phyloP scores from a whole-genome alignment of 2,797 vertebrate species.

The Pseudochaenichthys georgianus region DNA sequence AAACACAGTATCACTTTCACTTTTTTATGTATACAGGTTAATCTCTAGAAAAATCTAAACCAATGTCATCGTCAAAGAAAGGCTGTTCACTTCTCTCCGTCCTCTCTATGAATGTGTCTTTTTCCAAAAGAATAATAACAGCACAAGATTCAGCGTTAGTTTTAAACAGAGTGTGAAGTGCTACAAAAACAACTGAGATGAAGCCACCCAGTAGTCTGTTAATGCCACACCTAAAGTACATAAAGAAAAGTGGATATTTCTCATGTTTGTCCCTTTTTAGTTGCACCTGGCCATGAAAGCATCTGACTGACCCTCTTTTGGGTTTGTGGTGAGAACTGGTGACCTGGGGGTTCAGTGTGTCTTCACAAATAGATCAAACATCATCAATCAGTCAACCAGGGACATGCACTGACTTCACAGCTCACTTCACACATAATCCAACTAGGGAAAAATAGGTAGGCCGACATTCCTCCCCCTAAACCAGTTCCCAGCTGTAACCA shows the following conservation, averaged over 20 bases:
- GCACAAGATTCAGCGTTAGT: conserved; percentile 61
- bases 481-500: conserved; percentile 30
- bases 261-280: conserved; percentile 2
- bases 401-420: conserved; percentile 60
- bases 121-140: conserved; percentile 45
- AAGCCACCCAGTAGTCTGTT: conserved; percentile 39
- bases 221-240: conserved; percentile 23
- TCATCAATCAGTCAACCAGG: conserved; percentile 44
- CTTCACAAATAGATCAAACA: conserved; percentile 36
- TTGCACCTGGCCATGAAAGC: conserved; percentile 11
- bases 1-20: conserved; percentile 30
- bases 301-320: conserved; percentile 22
- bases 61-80: conserved; percentile 43
- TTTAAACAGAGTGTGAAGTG: conserved; percentile 40
- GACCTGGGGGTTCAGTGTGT: conserved; percentile 30
- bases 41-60: conserved; percentile 27
- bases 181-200: conserved; percentile 45
- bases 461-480: conserved; percentile 22
- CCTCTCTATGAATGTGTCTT: conserved; percentile 15
- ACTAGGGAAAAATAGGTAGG: conserved; percentile 20
- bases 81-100: conserved; percentile 26
- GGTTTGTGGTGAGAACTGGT: conserved; percentile 28
- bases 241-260: conserved; percentile 9
- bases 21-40: conserved; percentile 37
- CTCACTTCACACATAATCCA: conserved; percentile 40